Evolutionary conservation across 2,888 invertebrate species (phyloP).

Genomic region (Limulus polyphemus): DNA sequence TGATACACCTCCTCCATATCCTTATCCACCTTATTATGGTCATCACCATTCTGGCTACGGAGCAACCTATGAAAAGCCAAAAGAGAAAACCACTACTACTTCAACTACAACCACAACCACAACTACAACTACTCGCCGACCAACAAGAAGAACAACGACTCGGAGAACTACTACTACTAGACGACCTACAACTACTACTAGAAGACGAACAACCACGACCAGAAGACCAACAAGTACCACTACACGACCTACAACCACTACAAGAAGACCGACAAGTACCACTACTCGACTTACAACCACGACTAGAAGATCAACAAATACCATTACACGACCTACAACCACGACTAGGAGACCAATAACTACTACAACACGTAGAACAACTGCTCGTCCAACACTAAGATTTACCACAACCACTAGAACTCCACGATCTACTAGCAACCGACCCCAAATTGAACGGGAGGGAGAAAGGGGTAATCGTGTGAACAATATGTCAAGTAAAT

Average conservation of each 20-base stretch:
- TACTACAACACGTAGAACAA: slow-evolving; percentile 4
- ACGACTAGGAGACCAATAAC: slow-evolving; percentile 6
- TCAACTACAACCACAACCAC: too few relatives aligned
- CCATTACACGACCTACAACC: slow-evolving; percentile 6
- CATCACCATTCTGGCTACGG: slow-evolving; percentile 3
- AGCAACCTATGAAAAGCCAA: neutral
- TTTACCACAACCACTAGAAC: slow-evolving; percentile 6
- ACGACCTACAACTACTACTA: slow-evolving; percentile 14
- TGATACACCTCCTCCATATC: neutral
- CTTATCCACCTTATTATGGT: slow-evolving; percentile 4
- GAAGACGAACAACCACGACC: slow-evolving; percentile 18
- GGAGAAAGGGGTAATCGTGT: slow-evolving; percentile 3
- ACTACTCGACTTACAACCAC: slow-evolving; percentile 10
- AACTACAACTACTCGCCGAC: too few relatives aligned
- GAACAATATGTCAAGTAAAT: too few relatives aligned
- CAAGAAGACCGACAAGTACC: slow-evolving; percentile 6
- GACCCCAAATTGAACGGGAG: slow-evolving; percentile 10
- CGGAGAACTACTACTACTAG: slow-evolving; percentile 4
- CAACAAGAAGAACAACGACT: too few relatives aligned
- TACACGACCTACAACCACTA: slow-evolving; percentile 8
- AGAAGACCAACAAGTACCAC: slow-evolving; percentile 8
- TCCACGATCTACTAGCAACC: slow-evolving; percentile 8
- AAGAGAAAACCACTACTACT: too few relatives aligned
- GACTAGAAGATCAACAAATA: slow-evolving; percentile 6
- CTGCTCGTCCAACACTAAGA: neutral